phyloP scores from a whole-genome alignment of 2,888 invertebrate species.

The Melangyna quadrimaculata region DNA sequence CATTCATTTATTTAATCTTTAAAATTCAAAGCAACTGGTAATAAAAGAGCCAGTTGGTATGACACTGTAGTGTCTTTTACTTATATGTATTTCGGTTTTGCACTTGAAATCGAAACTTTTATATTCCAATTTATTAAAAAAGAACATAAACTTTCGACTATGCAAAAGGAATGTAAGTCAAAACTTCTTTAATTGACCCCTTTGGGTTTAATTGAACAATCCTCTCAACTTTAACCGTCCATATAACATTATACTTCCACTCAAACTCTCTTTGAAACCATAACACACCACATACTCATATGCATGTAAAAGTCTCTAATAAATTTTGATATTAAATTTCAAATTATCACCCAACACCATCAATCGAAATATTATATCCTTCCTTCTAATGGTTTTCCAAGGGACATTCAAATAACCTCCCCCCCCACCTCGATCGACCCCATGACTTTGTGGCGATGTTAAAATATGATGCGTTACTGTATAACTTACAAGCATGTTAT shows the following conservation, averaged over 20 bases:
- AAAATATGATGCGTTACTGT: constrained; percentile 49
- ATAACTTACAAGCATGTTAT: constrained; percentile 35
- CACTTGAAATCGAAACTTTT: not conserved
- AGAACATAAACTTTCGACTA: too few species aligned
- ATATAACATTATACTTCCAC: not conserved
- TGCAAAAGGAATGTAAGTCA: not conserved
- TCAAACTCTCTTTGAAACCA: not conserved
- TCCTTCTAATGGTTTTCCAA: constrained; percentile 55
- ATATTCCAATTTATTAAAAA: too few species aligned
- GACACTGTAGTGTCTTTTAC: too few species aligned
- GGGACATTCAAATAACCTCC: constrained; percentile 41
- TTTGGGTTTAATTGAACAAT: not conserved
- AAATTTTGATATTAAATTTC: constrained; percentile 58
- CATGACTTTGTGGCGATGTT: constrained; percentile 23
- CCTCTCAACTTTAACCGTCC: not conserved
- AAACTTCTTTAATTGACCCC: not conserved
- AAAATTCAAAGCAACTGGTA: too few species aligned
- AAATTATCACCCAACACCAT: constrained; percentile 64
- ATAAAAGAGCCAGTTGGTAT: too few species aligned
- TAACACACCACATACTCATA: not conserved
- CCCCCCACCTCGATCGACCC: not conserved
- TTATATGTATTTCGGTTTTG: not conserved
- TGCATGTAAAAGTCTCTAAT: not conserved
- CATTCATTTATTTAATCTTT: too few species aligned
- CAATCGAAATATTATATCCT: constrained; percentile 45